phyloP scores from a whole-genome alignment of 2,797 vertebrate genomes.

The Liasis olivaceus region DNA sequence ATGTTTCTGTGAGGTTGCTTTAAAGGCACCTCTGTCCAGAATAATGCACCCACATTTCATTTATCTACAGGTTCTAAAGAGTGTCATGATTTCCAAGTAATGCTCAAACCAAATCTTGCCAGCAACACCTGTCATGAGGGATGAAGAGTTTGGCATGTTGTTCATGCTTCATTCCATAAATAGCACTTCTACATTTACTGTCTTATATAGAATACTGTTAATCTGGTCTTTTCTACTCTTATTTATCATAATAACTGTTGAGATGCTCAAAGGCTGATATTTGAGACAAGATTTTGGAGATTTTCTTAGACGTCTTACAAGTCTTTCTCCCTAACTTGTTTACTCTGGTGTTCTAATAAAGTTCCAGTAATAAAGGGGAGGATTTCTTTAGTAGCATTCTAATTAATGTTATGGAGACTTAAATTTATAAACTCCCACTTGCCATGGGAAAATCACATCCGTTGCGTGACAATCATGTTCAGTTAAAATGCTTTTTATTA shows the following conservation, averaged over 20 bases:
- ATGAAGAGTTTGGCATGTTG: not conserved
- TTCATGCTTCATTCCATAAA: not conserved
- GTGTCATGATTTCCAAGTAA: not conserved
- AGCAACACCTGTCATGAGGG: not conserved
- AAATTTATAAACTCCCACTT: conserved; percentile 40
- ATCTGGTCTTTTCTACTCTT: not conserved
- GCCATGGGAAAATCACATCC: conserved; percentile 8
- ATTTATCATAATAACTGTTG: not conserved
- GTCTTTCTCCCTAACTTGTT: conserved; percentile 3
- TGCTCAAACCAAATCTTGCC: not conserved
- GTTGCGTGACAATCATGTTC: conserved; percentile 36
- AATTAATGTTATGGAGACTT: conserved; percentile 25
- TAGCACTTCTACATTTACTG: not conserved
- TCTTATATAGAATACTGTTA: not conserved
- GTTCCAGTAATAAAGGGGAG: conserved; percentile 12
- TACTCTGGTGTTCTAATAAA: not conserved
- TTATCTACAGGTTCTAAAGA: not conserved
- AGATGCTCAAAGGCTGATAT: not conserved
- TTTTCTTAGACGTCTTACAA: not conserved
- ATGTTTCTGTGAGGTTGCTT: not conserved
- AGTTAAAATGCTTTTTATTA: conserved; percentile 47
- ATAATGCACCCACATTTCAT: not conserved
- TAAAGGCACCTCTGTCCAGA: not conserved
- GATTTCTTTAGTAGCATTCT: conserved; percentile 38
- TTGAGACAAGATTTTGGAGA: not conserved